Evolutionary conservation across 2,797 vertebrate genomes (phyloP).

Genomic region (Menidia menidia): DNA sequence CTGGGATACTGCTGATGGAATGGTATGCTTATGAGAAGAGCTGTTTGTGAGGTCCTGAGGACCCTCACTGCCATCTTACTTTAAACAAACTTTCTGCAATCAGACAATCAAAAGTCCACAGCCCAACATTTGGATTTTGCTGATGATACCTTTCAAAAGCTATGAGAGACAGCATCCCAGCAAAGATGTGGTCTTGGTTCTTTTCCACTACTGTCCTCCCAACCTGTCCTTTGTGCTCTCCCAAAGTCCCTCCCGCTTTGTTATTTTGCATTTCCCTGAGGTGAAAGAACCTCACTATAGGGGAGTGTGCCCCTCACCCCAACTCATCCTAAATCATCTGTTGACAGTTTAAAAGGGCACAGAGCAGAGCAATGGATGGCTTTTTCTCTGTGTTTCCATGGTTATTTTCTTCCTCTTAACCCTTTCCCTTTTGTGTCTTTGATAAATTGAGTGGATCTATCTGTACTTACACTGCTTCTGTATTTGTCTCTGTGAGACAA

Average conservation of each 20-base stretch:
- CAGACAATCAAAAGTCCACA: slow-evolving; percentile 72
- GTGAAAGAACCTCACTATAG: slow-evolving; percentile 58
- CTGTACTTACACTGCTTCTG: slow-evolving; percentile 47
- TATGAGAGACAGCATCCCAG: slow-evolving; percentile 51
- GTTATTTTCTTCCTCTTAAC: slow-evolving; percentile 69
- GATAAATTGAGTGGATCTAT: slow-evolving; percentile 63
- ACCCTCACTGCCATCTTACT: slow-evolving; percentile 23
- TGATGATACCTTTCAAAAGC: slow-evolving; percentile 71
- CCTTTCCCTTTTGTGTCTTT: slow-evolving; percentile 64
- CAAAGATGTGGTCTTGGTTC: slow-evolving; percentile 73
- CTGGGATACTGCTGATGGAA: slow-evolving; percentile 41
- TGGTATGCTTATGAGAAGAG: slow-evolving; percentile 43
- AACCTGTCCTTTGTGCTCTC: slow-evolving; percentile 19
- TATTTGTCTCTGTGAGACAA: slow-evolving; percentile 53
- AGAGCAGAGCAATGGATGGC: slow-evolving; percentile 64
- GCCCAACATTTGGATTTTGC: slow-evolving; percentile 72
- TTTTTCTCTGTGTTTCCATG: slow-evolving; percentile 70
- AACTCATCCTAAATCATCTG: slow-evolving; percentile 78
- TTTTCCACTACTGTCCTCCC: slow-evolving; percentile 16
- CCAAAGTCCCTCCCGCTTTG: slow-evolving; percentile 32
- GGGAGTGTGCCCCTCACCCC: slow-evolving; percentile 55
- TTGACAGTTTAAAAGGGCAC: slow-evolving; percentile 81
- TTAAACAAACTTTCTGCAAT: slow-evolving; percentile 54
- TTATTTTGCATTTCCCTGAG: slow-evolving; percentile 54
- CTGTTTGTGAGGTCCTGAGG: slow-evolving; percentile 44